Evolutionary conservation across 2,888 invertebrate species (phyloP).

Genomic region (Dryocosmus kuriphilus): DNA sequence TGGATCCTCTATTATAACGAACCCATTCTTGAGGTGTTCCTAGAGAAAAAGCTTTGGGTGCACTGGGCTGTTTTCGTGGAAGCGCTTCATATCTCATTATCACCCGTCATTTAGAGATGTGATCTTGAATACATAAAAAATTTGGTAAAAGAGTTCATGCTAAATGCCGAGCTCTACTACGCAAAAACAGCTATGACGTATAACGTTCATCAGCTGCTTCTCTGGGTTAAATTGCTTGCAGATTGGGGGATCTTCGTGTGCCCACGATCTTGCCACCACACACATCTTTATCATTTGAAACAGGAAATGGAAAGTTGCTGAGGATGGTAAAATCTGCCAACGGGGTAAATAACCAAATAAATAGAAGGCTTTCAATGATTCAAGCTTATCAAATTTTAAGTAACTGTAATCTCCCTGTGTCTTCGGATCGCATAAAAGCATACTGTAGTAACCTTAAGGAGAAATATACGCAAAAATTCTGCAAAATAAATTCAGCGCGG

Average conservation of each 20-base stretch:
- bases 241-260: neutral
- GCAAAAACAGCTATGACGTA: too few relatives aligned
- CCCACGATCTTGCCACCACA: too few relatives aligned
- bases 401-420: neutral
- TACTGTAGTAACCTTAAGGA: neutral
- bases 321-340: neutral
- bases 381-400: neutral
- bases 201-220: too few relatives aligned
- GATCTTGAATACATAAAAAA: neutral
- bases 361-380: neutral
- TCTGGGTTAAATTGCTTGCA: too few relatives aligned
- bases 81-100: neutral
- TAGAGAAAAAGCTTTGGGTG: neutral
- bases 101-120: neutral
- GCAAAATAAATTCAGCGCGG: neutral
- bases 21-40: neutral
- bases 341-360: neutral
- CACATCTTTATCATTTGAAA: neutral
- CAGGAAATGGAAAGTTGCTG: neutral
- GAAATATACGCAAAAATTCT: neutral
- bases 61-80: neutral
- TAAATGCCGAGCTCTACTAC: neutral
- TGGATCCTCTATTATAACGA: neutral
- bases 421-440: neutral
- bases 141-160: neutral